Conservation (phyloP, 2,797 vertebrate species). For the Allochrocebus solatus region DNA sequence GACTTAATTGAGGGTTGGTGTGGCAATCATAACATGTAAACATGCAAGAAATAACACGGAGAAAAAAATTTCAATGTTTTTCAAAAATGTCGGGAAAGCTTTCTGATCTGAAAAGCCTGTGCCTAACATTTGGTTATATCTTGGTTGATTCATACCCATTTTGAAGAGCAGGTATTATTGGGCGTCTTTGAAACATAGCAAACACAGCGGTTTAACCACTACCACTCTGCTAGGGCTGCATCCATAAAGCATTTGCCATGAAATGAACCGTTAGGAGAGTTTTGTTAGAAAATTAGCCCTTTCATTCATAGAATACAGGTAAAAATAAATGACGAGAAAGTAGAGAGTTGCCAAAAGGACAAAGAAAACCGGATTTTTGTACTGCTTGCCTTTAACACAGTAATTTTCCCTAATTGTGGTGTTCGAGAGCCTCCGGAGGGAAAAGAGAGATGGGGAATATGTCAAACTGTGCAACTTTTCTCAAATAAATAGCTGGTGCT, state of each 20-base stretch:
- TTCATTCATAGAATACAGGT: not conserved
- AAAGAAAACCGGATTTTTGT: not conserved
- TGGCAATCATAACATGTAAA: not conserved
- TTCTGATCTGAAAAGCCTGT: not conserved
- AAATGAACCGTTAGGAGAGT: not conserved
- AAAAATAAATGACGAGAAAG: not conserved
- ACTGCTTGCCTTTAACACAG: not conserved
- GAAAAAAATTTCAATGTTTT: not conserved
- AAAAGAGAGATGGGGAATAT: not conserved
- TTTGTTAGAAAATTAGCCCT: slow-evolving; percentile 53
- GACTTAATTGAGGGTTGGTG: not conserved
- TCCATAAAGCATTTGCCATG: not conserved
- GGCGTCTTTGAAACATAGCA: not conserved
- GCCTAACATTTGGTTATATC: not conserved
- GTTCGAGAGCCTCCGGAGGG: not conserved
- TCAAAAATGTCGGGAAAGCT: not conserved
- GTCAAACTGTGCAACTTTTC: slow-evolving; percentile 54
- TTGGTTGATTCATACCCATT: not conserved
- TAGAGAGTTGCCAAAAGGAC: not conserved
- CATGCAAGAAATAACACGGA: not conserved
- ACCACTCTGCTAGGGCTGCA: not conserved
- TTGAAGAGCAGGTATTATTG: not conserved
- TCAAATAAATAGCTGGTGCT: not conserved
- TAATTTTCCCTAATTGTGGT: slow-evolving; percentile 12
- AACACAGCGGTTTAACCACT: not conserved